These are phyloP conservation scores for Passer domesticus DNA, from an alignment of 2,113 vertebrate genomes.

Conservation along the genomic window DNA sequence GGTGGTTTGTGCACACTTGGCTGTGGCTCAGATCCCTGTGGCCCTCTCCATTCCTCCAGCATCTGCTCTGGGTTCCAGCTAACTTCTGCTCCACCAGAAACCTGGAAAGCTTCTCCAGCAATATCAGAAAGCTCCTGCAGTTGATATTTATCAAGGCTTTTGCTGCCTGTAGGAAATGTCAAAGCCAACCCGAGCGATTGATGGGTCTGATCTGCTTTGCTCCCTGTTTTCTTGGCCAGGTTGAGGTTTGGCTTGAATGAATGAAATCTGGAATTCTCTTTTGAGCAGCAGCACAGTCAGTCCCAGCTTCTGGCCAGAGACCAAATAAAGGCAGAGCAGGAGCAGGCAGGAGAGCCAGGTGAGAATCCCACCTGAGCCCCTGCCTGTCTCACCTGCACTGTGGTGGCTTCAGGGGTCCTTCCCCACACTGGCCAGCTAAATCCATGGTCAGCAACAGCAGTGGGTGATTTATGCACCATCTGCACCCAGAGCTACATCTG, in stretches of 20 bases:
- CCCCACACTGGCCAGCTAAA: fast-evolving
- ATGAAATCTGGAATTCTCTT: neutral
- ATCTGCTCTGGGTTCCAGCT: neutral
- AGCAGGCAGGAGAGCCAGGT: neutral
- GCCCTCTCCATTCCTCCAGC: neutral
- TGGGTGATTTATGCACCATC: neutral
- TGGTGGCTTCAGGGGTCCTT: neutral
- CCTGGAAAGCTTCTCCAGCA: neutral
- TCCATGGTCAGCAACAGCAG: neutral
- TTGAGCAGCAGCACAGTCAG: neutral
- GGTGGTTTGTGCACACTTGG: neutral
- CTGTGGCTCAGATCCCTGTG: neutral
- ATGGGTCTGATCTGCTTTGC: neutral
- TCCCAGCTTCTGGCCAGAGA: neutral
- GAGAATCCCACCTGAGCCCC: neutral
- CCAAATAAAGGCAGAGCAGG: neutral
- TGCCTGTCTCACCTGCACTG: neutral
- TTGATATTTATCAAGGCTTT: neutral
- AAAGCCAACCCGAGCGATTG: neutral
- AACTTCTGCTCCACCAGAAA: conserved; percentile 10
- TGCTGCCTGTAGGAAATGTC: neutral
- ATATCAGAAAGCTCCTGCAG: neutral
- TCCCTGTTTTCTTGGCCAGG: neutral
- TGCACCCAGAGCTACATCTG: neutral
- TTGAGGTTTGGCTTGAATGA: neutral